Evolutionary conservation across 2,113 vertebrate genomes (phyloP).

Genomic region (Genyomyrus donnyi): DNA sequence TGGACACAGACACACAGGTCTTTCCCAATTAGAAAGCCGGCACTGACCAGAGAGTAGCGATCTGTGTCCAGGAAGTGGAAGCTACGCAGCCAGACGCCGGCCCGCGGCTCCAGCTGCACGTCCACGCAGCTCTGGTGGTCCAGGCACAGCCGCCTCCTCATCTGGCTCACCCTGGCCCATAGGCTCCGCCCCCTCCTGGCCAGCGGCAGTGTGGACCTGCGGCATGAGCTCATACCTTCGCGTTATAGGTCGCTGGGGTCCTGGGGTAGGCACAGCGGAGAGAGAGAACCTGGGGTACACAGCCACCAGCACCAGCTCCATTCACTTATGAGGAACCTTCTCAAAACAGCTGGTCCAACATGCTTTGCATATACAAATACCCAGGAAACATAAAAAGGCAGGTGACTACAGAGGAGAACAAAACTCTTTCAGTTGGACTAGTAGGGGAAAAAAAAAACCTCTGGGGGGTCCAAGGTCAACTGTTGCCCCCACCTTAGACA

Average conservation of each 20-base stretch:
- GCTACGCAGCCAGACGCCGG: constrained; percentile 57
- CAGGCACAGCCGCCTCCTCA: constrained; percentile 51
- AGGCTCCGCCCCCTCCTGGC: constrained; percentile 35
- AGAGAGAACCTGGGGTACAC: not conserved
- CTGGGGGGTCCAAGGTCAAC: not conserved
- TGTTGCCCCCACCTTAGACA: not conserved
- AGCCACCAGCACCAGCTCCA: not conserved
- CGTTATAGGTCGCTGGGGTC: not conserved
- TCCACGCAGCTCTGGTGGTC: constrained; percentile 26
- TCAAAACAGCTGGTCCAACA: not conserved
- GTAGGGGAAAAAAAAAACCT: not conserved
- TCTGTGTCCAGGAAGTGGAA: constrained; percentile 53
- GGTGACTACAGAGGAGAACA: not conserved
- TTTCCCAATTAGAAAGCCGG: too few relatives aligned
- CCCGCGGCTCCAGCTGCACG: constrained; percentile 41
- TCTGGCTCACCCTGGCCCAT: constrained; percentile 43
- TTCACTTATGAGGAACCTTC: not conserved
- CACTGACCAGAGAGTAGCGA: constrained; percentile 43
- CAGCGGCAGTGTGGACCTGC: constrained; percentile 47
- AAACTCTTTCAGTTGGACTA: not conserved
- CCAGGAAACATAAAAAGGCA: not conserved
- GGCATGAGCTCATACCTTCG: constrained; percentile 25
- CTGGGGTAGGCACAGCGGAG: not conserved
- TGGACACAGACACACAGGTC: not conserved
- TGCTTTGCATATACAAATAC: not conserved